phyloP scores from a whole-genome alignment of 2,888 invertebrate genomes.

The Calephelis perditalis region DNA sequence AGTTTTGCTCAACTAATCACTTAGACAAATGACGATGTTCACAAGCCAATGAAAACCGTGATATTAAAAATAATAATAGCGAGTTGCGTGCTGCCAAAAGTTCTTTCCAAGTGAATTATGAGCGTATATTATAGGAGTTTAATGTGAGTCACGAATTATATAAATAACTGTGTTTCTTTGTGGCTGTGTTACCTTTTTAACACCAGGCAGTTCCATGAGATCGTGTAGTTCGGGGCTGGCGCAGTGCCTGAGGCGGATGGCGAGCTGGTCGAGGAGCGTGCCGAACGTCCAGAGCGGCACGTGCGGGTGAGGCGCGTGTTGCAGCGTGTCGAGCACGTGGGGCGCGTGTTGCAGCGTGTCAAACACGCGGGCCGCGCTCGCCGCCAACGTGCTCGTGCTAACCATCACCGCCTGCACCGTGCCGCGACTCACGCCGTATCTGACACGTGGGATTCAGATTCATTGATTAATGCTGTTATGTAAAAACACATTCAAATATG shows the following conservation, averaged over 20 bases:
- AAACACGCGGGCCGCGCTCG: conserved; percentile 76
- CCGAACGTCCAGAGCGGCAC: conserved; percentile 87
- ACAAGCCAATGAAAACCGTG: too few relatives aligned
- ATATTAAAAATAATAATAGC: too few relatives aligned
- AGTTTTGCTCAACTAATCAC: too few relatives aligned
- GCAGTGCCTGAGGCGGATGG: conserved; percentile 87
- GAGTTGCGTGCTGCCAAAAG: too few relatives aligned
- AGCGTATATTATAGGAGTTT: too few relatives aligned
- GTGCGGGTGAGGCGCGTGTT: neutral
- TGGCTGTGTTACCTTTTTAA: conserved; percentile 79
- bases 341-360: conserved; percentile 8
- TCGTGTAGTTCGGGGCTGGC: conserved; percentile 87
- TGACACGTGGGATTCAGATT: conserved; percentile 24
- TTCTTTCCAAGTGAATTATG: too few relatives aligned
- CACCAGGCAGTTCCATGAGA: conserved; percentile 92
- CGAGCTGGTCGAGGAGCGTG: conserved; percentile 85
- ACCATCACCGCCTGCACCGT: conserved; percentile 87
- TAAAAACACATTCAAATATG: too few relatives aligned
- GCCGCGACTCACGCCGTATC: conserved; percentile 85
- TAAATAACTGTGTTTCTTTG: too few relatives aligned
- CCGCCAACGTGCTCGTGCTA: conserved; percentile 84
- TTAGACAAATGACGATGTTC: too few relatives aligned
- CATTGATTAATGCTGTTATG: neutral
- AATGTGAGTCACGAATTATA: too few relatives aligned
- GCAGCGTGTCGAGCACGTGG: conserved; percentile 8